Evolutionary conservation across 92 coral and sea anemone genomes (phyloP), one percentile per base, ranked within the genome.

Genomic region (Pocillopora grandis): DNA sequence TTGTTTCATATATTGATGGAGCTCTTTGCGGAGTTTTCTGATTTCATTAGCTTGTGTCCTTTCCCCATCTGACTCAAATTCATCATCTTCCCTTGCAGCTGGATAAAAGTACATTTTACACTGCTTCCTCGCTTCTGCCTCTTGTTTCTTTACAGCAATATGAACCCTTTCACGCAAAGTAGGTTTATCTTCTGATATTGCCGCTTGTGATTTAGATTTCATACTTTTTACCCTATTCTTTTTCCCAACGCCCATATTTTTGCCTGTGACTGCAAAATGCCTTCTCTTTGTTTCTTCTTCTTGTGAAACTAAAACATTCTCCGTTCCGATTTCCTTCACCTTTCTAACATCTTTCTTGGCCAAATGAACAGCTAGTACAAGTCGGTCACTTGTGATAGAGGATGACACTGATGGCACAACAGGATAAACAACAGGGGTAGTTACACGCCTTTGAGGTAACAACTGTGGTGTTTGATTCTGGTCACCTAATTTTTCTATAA

Each of bases 331-430:
- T 58, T 94, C 80, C 73, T 85, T 95, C 18, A 93, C 88, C 75
- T 89, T 94, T 67, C 81, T 94, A 15, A 95, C 87, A 68, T 97
- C 99, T 77, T 92, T 92, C 77, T 87, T 97, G 12, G 99, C 99
- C 66, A 97, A 90, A 63, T 90, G 95, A 62, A 97, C 90, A 36
- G 99, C 99, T 75, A 95, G 84, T 10, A 94, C 92, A 56, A 97
- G 85, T 23, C 95, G 93, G 27, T 94, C 95, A 81, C 95, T 91
- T 60, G 97, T 87, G 48, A 93, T 61, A 20, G 96, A 90, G 14
- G 94, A 93, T 23, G 89, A 78, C n/a, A 72, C 92, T 31, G 92
- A 86, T 1, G 70, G 69, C 75, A 49, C 56, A 62, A 68, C 71
- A 73, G 77, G 88, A 83, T 42, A 82, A 35, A 70, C 68, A 59